A percentile compares a stretch with the other conserved stretches of the same genome.
Conservation (phyloP, 2,797 vertebrate species). For the Helostoma temminkii region DNA sequence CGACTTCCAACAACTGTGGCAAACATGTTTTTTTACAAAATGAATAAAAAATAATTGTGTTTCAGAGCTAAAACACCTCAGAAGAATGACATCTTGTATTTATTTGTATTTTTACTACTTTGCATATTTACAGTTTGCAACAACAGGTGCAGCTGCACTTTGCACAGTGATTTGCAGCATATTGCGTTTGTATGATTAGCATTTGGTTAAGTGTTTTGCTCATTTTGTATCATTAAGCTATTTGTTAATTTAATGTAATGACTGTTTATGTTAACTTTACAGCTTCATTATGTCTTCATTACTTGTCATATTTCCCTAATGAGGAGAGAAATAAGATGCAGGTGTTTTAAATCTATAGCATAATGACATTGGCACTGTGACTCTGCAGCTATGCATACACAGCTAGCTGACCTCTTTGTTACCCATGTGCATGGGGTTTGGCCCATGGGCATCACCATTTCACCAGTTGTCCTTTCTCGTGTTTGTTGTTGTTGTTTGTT, state of each 20-base stretch:
- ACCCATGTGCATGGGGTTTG: no score
- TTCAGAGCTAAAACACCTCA: background rate
- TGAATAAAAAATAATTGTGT: background rate
- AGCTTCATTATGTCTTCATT: constrained; percentile 39
- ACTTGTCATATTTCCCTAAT: constrained; percentile 37
- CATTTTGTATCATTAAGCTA: constrained; percentile 25
- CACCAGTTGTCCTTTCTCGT: no score
- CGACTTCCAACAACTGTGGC: background rate
- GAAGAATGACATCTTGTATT: background rate
- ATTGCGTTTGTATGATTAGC: constrained; percentile 34
- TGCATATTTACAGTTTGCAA: background rate
- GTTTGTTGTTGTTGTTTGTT: no score
- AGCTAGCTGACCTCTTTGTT: no score
- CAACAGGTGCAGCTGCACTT: constrained; percentile 22
- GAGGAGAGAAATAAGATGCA: background rate
- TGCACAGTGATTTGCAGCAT: constrained; percentile 2
- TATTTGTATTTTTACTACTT: background rate
- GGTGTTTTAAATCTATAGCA: constrained; percentile 5
- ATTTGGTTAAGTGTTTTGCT: constrained; percentile 21
- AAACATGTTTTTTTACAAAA: background rate
- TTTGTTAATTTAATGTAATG: constrained; percentile 33
- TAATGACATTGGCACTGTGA: background rate
- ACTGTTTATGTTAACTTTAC: constrained; percentile 24
- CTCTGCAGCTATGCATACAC: no score
- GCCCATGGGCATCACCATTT: no score